phyloP scores from a whole-genome alignment of 1,140 invertebrate species.

The Drosophila burlai region DNA sequence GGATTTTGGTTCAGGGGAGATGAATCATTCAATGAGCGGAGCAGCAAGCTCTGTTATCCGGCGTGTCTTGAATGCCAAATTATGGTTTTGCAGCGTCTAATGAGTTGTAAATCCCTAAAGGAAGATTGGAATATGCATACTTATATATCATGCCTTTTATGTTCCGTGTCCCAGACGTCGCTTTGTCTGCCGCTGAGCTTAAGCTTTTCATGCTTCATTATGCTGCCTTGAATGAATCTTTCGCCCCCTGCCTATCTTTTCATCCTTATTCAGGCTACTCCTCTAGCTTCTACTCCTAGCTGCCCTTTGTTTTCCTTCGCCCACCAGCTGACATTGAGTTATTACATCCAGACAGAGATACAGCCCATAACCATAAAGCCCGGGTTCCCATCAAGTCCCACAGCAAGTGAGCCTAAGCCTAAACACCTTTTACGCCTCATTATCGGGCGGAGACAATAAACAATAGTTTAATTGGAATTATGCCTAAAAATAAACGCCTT shows the following conservation, averaged over 20 bases:
- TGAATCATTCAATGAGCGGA: conserved; percentile 54
- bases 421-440: conserved; percentile 47
- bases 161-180: conserved; percentile 38
- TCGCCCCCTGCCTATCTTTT: conserved; percentile 20
- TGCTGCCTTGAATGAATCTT: conserved; percentile 57
- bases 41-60: conserved; percentile 28
- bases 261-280: conserved; percentile 17
- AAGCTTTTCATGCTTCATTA: conserved; percentile 73
- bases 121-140: conserved; percentile 41
- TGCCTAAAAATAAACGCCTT: conserved; percentile 68
- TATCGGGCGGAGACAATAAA: conserved; percentile 55
- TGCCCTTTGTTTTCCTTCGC: conserved; percentile 58
- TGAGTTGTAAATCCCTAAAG: conserved; percentile 52
- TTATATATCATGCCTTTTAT: conserved; percentile 38
- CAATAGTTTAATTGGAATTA: conserved; percentile 78
- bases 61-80: conserved; percentile 67
- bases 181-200: conserved; percentile 59
- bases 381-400: conserved; percentile 15
- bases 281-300: conserved; percentile 2
- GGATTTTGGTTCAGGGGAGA: conserved; percentile 36
- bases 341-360: conserved; percentile 61
- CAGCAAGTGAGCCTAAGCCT: conserved; percentile 56
- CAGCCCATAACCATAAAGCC: conserved; percentile 12
- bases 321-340: conserved; percentile 65
- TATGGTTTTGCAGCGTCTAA: conserved; percentile 54